These are phyloP conservation scores for Nesogale talazaci DNA, from an alignment of 2,113 vertebrate species.

Conservation along the genomic window DNA sequence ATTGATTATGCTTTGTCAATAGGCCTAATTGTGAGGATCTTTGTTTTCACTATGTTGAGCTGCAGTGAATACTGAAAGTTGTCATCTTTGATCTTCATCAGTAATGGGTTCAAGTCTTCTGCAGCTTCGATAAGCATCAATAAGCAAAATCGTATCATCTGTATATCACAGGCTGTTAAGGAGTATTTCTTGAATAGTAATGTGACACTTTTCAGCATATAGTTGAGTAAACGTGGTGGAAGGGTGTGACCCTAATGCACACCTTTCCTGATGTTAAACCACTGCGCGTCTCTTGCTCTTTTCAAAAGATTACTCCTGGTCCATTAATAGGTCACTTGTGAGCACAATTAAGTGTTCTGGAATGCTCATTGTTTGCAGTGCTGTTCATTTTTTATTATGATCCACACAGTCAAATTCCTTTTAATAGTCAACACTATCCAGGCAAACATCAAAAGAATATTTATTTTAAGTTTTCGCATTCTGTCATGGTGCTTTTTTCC, in stretches of 20 bases:
- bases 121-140: neutral
- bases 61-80: too few relatives aligned
- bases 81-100: too few relatives aligned
- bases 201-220: neutral
- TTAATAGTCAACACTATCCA: neutral
- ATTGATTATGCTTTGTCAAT: too few relatives aligned
- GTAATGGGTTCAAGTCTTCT: neutral
- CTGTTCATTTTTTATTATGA: neutral
- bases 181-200: neutral
- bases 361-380: neutral
- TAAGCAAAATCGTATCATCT: neutral
- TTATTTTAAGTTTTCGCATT: conserved; percentile 46
- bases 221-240: neutral
- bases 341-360: neutral
- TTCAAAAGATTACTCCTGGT: neutral
- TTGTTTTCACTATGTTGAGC: too few relatives aligned
- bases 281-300: neutral
- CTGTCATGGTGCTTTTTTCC: conserved; percentile 25
- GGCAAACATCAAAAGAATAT: conserved; percentile 26
- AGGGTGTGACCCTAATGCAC: neutral
- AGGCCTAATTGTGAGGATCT: too few relatives aligned
- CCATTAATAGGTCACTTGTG: neutral
- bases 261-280: neutral
- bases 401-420: neutral
- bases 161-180: neutral